Evolutionary conservation across 2,888 invertebrate genomes (phyloP).

Genomic region (Ichneumon xanthorius): DNA sequence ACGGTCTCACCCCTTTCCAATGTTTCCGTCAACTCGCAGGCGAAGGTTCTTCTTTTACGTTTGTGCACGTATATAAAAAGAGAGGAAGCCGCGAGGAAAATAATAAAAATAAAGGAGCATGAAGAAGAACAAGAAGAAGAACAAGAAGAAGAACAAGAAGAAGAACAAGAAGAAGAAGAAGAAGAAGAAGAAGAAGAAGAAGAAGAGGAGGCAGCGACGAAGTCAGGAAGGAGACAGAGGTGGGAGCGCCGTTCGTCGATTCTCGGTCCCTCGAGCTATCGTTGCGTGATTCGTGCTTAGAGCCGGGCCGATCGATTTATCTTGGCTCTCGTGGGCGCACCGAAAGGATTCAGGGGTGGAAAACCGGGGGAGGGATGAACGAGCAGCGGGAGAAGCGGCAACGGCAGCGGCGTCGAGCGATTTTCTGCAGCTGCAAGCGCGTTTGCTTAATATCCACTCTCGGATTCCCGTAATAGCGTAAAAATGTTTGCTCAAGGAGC

Average conservation of each 20-base stretch:
- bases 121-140: constrained; percentile 23
- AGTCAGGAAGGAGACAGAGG: constrained; percentile 43
- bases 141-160: constrained; percentile 25
- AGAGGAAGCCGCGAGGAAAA: constrained; percentile 17
- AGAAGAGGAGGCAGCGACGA: constrained; percentile 22
- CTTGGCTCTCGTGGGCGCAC: constrained; percentile 49
- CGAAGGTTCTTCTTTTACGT: constrained; percentile 23
- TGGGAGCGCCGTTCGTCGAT: constrained; percentile 49
- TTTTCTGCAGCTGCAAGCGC: constrained; percentile 75
- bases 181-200: constrained; percentile 14
- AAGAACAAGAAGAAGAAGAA: constrained; percentile 27
- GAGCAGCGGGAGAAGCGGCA: constrained; percentile 32
- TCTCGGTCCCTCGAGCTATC: constrained; percentile 53
- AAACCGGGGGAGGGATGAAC: constrained; percentile 38
- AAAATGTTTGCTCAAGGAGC: constrained; percentile 82
- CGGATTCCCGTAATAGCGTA: constrained; percentile 80
- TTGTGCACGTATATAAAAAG: constrained; percentile 28
- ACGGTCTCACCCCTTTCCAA: constrained; percentile 2
- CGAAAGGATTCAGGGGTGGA: constrained; percentile 35
- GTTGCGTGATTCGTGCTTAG: constrained; percentile 60
- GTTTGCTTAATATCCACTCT: constrained; percentile 81
- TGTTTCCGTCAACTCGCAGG: constrained; percentile 38
- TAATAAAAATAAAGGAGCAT: constrained; percentile 33
- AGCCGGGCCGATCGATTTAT: constrained; percentile 62
- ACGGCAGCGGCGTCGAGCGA: constrained; percentile 64